Conservation (phyloP, 2,113 vertebrate genomes). For the Platysternon megacephalum region DNA sequence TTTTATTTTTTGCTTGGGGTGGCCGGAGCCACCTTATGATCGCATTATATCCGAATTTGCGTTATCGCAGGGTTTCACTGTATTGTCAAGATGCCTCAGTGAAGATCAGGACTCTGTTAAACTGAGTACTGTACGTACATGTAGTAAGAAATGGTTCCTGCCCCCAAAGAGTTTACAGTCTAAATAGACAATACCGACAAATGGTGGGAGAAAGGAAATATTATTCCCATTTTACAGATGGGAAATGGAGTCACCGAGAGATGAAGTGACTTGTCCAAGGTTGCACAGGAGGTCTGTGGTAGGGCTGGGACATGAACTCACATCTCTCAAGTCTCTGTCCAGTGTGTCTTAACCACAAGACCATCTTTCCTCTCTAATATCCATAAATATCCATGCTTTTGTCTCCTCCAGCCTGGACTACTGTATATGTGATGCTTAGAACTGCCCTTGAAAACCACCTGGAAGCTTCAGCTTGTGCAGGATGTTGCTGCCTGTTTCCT, state of each 20-base stretch:
- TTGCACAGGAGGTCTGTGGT: background rate
- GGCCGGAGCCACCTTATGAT: too few relatives aligned
- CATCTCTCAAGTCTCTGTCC: background rate
- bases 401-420: background rate
- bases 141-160: background rate
- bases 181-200: background rate
- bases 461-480: background rate
- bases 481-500: background rate
- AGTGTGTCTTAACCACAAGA: background rate
- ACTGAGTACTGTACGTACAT: background rate
- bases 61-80: too few relatives aligned
- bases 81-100: background rate
- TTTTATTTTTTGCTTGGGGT: too few relatives aligned
- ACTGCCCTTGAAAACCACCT: background rate
- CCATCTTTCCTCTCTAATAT: background rate
- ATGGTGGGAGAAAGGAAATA: background rate
- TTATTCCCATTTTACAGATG: background rate
- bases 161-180: background rate
- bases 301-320: background rate
- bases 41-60: too few relatives aligned
- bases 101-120: background rate
- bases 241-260: background rate
- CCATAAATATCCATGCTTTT: background rate
- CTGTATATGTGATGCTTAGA: background rate
- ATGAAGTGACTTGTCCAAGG: background rate